Evolutionary conservation across 2,113 vertebrate genomes (phyloP).

Genomic region (Odobenus rosmarus): DNA sequence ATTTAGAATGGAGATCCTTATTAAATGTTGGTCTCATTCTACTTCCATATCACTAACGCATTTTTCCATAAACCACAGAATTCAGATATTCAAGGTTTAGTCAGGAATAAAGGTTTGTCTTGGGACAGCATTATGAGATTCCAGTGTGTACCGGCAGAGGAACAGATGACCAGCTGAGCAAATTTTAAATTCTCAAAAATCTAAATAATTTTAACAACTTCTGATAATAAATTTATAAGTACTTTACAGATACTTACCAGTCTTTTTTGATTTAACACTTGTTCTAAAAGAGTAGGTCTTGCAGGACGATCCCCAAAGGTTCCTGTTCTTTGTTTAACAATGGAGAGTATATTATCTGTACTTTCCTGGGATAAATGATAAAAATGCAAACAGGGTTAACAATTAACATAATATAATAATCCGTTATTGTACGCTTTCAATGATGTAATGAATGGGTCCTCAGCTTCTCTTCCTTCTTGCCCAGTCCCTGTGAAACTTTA

Average conservation of each 20-base stretch:
- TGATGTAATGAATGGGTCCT: background rate
- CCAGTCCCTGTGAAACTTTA: background rate
- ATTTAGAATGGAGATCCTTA: background rate
- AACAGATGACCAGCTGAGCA: background rate
- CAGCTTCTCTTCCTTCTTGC: background rate
- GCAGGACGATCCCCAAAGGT: slow-evolving; percentile 94
- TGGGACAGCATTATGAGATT: background rate
- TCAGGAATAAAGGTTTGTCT: background rate
- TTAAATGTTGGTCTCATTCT: background rate
- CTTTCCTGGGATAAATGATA: slow-evolving; percentile 87
- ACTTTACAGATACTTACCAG: slow-evolving; percentile 88
- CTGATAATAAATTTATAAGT: background rate
- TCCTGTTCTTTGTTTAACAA: slow-evolving; percentile 95
- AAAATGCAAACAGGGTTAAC: background rate
- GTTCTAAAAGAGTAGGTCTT: slow-evolving; percentile 96
- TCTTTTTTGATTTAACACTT: slow-evolving; percentile 98
- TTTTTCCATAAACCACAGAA: background rate
- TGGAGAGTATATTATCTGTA: slow-evolving; percentile 93
- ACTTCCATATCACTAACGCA: background rate
- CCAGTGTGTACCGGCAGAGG: background rate
- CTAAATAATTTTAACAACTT: background rate
- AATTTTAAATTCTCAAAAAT: background rate
- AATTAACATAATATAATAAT: background rate
- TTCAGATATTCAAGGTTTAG: background rate
- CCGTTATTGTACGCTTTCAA: background rate